Evolutionary conservation across 2,797 vertebrate genomes (phyloP).

Genomic region (Acrossocheilus wenchowensis): DNA sequence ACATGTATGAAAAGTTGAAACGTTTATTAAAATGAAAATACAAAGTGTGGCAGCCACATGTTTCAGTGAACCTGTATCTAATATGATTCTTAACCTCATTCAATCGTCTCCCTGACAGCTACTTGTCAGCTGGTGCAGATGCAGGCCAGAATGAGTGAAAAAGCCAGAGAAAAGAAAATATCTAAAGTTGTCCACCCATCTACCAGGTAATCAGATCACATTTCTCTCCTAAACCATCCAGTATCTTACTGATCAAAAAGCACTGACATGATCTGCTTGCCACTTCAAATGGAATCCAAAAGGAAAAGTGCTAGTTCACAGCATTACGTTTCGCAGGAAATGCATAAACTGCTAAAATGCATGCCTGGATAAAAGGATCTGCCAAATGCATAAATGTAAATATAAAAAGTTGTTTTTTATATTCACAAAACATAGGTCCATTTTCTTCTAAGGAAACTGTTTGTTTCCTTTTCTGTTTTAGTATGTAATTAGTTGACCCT

Average conservation of each 20-base stretch:
- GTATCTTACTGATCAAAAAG: conserved; percentile 31
- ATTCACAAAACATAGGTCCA: neutral
- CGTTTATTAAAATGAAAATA: neutral
- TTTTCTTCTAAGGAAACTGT: neutral
- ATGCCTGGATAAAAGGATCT: neutral
- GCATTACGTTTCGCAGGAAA: neutral
- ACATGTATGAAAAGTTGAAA: neutral
- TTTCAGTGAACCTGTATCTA: conserved; percentile 16
- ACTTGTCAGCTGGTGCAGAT: conserved; percentile 86
- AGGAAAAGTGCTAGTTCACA: neutral
- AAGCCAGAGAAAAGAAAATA: conserved; percentile 87
- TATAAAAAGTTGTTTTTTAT: neutral
- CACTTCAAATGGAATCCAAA: conserved; percentile 24
- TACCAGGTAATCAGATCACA: conserved; percentile 76
- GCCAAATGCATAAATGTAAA: neutral
- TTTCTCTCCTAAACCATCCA: conserved; percentile 27
- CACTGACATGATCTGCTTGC: conserved; percentile 30
- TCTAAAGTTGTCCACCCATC: conserved; percentile 78
- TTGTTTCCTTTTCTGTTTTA: no score
- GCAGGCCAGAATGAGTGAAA: conserved; percentile 88
- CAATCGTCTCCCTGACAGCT: conserved; percentile 62
- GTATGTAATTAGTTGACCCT: neutral
- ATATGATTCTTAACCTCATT: neutral
- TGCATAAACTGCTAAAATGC: neutral
- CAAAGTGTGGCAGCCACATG: neutral